Evolutionary conservation across 2,888 invertebrate genomes (phyloP), one percentile per base, ranked within the genome.

Genomic region (Drosophila mulleri): DNA sequence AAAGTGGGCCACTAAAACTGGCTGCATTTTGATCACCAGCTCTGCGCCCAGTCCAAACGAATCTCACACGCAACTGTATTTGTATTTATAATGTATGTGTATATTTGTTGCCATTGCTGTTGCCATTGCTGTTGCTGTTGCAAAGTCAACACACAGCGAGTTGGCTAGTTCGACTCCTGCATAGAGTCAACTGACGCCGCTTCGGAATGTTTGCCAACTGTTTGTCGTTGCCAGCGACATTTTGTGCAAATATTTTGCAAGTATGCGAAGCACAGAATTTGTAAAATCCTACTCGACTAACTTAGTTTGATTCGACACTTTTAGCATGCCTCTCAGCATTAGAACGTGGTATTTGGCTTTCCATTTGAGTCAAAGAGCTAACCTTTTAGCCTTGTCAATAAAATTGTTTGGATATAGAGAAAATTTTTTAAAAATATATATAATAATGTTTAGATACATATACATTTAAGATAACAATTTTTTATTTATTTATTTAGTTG

Each of bases 141-240:
- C 7, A 20, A 18, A 56, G 44, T 62, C 56, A 62, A 62, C 56
- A 61, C n/a, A 12, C 29, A 14, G 41, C 52, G 3, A 48, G 64
- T 29, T 42, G 45, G 42, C 62, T 52, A 82, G 70, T 54, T 77
- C 37, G 67, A 50, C 67, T 50, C 12, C 64, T 58, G 23, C 57
- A 12, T 12, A 20, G 68, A 75, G 71, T 54, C 23, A 58, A 62
- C 72, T 58, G 67, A 67, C 56, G 66, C 52, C 74, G 53, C 59
- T 48, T 52, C 45, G 42, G 61, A 75, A 58, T 80, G 63, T 85
- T 85, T 77, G 73, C 58, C 41, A 64, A 70, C 53, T 67, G 67
- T 67, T 67, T 73, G 42, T 42, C 44, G 23, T 44, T 26, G 41
- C 29, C 67, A 39, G 9, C 23, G 26, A 39, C 29, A 59, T 47